Evolutionary conservation across 2,888 invertebrate genomes (phyloP).

Genomic region (Aphidius colemani): DNA sequence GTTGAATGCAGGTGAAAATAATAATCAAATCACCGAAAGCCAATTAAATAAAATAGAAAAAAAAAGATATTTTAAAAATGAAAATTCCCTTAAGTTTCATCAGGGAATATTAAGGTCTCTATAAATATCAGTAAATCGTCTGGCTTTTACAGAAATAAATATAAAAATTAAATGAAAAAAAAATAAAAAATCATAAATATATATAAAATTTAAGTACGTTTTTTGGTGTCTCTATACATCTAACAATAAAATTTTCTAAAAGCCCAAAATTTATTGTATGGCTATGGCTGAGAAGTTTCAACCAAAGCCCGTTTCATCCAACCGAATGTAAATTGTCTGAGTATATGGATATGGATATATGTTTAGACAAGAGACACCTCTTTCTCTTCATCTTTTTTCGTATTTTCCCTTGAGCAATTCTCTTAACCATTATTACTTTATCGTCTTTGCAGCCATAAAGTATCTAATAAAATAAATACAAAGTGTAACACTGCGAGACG

Average conservation of each 20-base stretch:
- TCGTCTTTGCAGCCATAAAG: conserved; percentile 9
- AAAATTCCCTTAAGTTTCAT: too few species aligned
- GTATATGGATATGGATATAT: neutral
- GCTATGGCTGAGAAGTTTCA: neutral
- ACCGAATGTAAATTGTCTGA: neutral
- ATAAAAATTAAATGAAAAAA: neutral
- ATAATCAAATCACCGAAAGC: conserved; percentile 12
- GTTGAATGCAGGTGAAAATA: neutral
- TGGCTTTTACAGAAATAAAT: too few species aligned
- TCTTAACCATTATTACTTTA: conserved; percentile 16
- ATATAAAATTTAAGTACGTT: neutral
- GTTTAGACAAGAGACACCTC: neutral
- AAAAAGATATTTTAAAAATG: too few species aligned
- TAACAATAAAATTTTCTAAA: neutral
- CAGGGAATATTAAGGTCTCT: too few species aligned
- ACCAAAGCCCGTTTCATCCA: too few species aligned
- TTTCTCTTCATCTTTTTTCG: neutral
- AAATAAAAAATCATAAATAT: too few species aligned
- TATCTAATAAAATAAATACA: conserved; percentile 17
- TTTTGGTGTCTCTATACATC: neutral
- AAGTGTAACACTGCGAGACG: neutral
- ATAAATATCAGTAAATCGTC: too few species aligned
- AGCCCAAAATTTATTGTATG: neutral
- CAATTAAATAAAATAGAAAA: neutral
- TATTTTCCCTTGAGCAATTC: neutral